Conservation (phyloP, 2,888 invertebrate genomes). For the Ennomos fuscantarius region DNA sequence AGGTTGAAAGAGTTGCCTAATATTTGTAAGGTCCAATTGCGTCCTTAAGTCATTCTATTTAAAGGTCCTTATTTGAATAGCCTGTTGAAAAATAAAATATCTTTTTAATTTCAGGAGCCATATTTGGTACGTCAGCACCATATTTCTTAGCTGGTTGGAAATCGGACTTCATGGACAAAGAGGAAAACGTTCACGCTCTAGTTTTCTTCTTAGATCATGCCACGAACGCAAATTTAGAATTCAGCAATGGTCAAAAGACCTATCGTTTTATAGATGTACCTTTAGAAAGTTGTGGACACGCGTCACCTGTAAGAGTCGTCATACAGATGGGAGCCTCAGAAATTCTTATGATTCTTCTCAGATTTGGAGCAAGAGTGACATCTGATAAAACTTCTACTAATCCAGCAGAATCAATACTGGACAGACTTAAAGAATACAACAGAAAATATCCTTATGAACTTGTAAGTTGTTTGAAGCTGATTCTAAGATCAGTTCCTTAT, state of each 20-base stretch:
- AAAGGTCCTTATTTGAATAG: neutral
- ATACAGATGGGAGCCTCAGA: constrained; percentile 91
- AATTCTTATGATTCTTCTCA: constrained; percentile 89
- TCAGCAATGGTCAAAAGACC: constrained; percentile 64
- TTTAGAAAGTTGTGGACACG: constrained; percentile 91
- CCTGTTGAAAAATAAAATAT: neutral
- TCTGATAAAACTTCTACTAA: constrained; percentile 85
- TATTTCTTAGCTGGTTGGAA: constrained; percentile 95
- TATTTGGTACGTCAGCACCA: constrained; percentile 92
- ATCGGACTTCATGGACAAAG: constrained; percentile 91
- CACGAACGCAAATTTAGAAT: constrained; percentile 86
- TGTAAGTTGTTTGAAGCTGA: constrained; percentile 88
- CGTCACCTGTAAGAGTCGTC: constrained; percentile 90
- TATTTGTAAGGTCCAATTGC: too few relatives aligned
- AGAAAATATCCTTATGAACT: constrained; percentile 88
- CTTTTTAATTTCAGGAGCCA: constrained; percentile 88
- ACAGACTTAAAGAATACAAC: constrained; percentile 87
- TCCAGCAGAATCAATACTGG: constrained; percentile 87
- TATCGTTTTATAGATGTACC: constrained; percentile 91
- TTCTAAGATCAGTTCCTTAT: constrained; percentile 87
- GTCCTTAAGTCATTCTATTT: too few relatives aligned
- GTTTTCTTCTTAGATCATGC: constrained; percentile 92
- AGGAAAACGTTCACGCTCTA: constrained; percentile 91
- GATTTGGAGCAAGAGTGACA: constrained; percentile 88
- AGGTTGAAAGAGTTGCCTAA: too few relatives aligned